Evolutionary conservation across 2,797 vertebrate species (phyloP), one percentile per base, ranked within the genome.

Genomic region (Schizopygopsis malacanthus): DNA sequence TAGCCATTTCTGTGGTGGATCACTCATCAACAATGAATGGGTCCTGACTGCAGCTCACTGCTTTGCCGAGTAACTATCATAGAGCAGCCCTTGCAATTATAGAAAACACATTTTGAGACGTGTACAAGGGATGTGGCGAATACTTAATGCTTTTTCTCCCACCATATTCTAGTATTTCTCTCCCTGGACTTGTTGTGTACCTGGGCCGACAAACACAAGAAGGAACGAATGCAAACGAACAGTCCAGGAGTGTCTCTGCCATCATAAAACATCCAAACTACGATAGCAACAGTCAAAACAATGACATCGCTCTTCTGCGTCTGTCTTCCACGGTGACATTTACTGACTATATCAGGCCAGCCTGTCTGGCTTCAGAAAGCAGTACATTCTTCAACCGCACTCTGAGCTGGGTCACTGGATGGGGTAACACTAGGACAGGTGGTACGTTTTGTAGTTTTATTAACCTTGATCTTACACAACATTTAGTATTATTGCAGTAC

Each of bases 11-110:
- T 91, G 89, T 13, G 89, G 90, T 65, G 89, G 89, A 45, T 88
- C 90, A 25, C 90, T 91, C 69, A 91, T 91, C 43, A 89, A 81
- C 65, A 33, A 13, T 1, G 16, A 22, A 22, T 90, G 90, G 90
- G 63, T 89, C 22, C 61, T 90, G 2, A 84, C 90, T 9, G 88
- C 90, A 43, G 89, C 88, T 0, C 89, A 90, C 52, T 91, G 90
- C 84, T 85, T 91, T 81, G 0, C 0, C 1, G 3, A 0, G 89
- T 91, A 20, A 63, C 1, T 25, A 39, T 70, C 25, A 56, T 18
- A 20, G 8, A 47, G 1, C 37, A 56, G 9, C 0, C 11, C 2
- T 45, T 18, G 25, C 12, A 10, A 6, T 18, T 25, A 1, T 13
- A 3, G 13, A 8, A 79, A 11, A 50, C 2, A 33, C 2, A 33